Conservation (phyloP, 2,797 vertebrate genomes). For the Cephalopachus bancanus region DNA sequence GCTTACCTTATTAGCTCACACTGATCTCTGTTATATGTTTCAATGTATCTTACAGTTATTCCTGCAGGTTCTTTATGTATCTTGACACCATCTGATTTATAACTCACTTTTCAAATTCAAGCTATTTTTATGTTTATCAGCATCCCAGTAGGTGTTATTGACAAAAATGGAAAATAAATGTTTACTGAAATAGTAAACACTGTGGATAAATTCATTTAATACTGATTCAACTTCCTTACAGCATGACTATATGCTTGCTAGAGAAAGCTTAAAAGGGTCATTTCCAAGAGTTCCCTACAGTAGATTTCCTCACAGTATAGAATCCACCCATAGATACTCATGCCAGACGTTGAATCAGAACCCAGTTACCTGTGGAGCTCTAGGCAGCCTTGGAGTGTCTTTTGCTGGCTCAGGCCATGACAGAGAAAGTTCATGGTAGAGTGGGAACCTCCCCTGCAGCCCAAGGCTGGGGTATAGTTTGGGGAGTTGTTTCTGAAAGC, state of each 20-base stretch:
- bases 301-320: not conserved
- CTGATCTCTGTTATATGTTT: not conserved
- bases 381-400: accelerated
- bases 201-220: not conserved
- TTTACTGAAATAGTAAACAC: not conserved
- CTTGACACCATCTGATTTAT: not conserved
- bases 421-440: not conserved
- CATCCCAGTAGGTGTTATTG: not conserved
- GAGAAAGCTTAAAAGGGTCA: not conserved
- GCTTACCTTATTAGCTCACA: not conserved
- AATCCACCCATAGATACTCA: not conserved
- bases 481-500: no score
- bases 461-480: no score
- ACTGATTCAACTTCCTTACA: not conserved
- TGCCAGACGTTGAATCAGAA: not conserved
- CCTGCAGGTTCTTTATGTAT: not conserved
- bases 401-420: not conserved
- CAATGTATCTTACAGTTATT: not conserved
- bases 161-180: not conserved
- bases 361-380: not conserved
- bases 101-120: slow-evolving; percentile 18
- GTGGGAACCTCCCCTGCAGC: not conserved
- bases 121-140: not conserved
- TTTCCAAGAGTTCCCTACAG: not conserved
- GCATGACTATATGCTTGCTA: not conserved